A percentile compares a stretch with the other conserved stretches of the same genome.
phyloP scores from a whole-genome alignment of 2,888 invertebrate species.

The Dromius quadrimaculatus region DNA sequence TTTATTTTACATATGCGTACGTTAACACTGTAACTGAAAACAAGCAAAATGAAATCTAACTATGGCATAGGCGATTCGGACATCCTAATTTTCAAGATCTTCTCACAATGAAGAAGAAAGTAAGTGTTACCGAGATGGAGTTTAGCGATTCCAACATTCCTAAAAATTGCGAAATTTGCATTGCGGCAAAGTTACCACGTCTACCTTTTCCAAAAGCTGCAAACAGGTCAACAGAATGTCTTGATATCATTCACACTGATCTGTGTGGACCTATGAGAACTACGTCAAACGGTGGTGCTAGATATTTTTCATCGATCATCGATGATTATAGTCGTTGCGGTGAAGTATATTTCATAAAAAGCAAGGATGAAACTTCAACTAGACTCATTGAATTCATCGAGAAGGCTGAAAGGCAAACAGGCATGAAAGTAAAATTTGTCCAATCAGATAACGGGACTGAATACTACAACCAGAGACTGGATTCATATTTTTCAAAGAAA shows the following conservation, averaged over 20 bases:
- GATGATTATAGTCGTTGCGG: conserved; percentile 56
- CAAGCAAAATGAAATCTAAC: neutral
- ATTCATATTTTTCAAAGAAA: conserved; percentile 47
- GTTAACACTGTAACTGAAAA: neutral
- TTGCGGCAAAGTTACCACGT: conserved; percentile 60
- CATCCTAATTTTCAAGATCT: conserved; percentile 57
- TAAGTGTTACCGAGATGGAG: too few species aligned
- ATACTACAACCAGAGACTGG: conserved; percentile 46
- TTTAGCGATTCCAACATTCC: too few species aligned
- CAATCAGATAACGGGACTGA: conserved; percentile 54
- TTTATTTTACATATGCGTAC: conserved; percentile 11
- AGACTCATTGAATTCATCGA: conserved; percentile 52
- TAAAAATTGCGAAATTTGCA: conserved; percentile 53
- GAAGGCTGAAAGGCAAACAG: conserved; percentile 53
- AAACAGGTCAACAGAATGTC: neutral
- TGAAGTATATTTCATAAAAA: conserved; percentile 51
- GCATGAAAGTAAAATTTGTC: conserved; percentile 54
- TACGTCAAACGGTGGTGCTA: conserved; percentile 53
- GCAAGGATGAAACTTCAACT: conserved; percentile 53
- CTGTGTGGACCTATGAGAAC: conserved; percentile 55
- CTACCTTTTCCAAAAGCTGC: too few species aligned
- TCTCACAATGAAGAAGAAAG: too few species aligned
- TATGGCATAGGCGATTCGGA: conserved; percentile 57
- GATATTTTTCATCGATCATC: conserved; percentile 54
- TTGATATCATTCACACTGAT: conserved; percentile 56